These are phyloP conservation scores for Coendou prehensilis DNA, from an alignment of 2,797 vertebrate species.

Conservation along the genomic window DNA sequence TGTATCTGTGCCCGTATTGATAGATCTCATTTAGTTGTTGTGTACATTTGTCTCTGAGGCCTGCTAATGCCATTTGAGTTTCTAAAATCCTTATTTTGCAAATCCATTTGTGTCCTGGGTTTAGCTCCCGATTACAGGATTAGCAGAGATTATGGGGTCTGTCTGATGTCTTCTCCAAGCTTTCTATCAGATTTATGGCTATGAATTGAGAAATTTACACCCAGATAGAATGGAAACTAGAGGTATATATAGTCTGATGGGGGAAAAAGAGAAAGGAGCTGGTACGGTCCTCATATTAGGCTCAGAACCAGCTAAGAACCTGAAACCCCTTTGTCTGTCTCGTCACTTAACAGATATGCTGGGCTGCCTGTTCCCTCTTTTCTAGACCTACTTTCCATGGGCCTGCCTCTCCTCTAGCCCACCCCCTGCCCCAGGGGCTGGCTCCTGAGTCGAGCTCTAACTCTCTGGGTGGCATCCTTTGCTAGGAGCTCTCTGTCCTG, in stretches of 20 bases:
- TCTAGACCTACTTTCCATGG: neutral
- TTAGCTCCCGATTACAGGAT: slow-evolving; percentile 90
- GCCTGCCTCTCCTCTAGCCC: neutral
- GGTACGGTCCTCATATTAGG: neutral
- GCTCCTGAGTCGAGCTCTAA: neutral
- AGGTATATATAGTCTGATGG: neutral
- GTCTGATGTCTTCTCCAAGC: slow-evolving; percentile 69
- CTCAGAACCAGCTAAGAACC: slow-evolving; percentile 37
- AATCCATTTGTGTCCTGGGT: slow-evolving; percentile 91
- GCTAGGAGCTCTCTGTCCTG: slow-evolving; percentile 46
- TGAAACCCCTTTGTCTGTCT: neutral
- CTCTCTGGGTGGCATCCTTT: slow-evolving; percentile 41
- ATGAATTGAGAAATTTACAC: slow-evolving; percentile 52
- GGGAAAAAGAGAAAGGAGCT: neutral
- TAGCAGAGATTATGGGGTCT: slow-evolving; percentile 84
- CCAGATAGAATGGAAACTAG: slow-evolving; percentile 28
- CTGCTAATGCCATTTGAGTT: slow-evolving; percentile 89
- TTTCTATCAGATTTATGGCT: slow-evolving; percentile 67
- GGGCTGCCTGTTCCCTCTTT: neutral
- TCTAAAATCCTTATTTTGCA: slow-evolving; percentile 88
- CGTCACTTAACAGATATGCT: neutral
- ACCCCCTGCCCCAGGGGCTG: neutral
- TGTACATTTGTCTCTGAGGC: slow-evolving; percentile 72
- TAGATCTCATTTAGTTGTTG: neutral
- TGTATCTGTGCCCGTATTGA: neutral